These are phyloP conservation scores for Siphlonurus alternatus DNA, from an alignment of 2,888 invertebrate genomes.

Conservation along the genomic window DNA sequence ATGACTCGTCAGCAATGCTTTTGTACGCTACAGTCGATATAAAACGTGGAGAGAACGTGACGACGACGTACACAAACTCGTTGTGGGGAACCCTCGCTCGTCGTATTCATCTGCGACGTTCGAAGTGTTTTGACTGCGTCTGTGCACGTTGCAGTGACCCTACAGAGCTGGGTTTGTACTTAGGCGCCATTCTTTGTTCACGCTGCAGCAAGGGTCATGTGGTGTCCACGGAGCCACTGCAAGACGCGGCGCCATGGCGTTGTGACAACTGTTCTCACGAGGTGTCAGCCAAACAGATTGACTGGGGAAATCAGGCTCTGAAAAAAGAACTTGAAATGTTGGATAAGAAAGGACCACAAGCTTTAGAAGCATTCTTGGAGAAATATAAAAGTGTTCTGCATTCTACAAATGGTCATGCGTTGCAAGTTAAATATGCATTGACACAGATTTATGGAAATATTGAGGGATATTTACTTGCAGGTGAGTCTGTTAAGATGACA, in stretches of 20 bases:
- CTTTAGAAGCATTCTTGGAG: conserved; percentile 42
- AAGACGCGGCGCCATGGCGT: conserved; percentile 40
- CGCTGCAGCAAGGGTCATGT: conserved; percentile 42
- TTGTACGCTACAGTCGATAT: conserved; percentile 51
- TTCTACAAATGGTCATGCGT: conserved; percentile 44
- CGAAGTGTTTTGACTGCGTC: conserved; percentile 64
- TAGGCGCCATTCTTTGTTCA: conserved; percentile 61
- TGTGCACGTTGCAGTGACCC: conserved; percentile 63
- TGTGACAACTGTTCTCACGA: conserved; percentile 44
- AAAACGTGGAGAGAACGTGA: conserved; percentile 42
- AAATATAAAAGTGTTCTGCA: conserved; percentile 46
- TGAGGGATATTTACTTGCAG: background rate
- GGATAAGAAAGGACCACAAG: conserved; percentile 34
- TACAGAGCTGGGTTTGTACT: conserved; percentile 59
- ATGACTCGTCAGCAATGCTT: conserved; percentile 38
- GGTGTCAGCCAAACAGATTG: conserved; percentile 38
- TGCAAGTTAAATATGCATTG: conserved; percentile 50
- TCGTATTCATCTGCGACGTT: conserved; percentile 47
- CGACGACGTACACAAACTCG: conserved; percentile 59
- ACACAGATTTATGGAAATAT: conserved; percentile 43
- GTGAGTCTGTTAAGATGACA: no score
- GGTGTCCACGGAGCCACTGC: conserved; percentile 40
- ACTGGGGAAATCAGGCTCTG: conserved; percentile 42
- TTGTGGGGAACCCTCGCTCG: conserved; percentile 53
- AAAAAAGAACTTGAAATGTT: conserved; percentile 38